These are phyloP conservation scores for Leptinotarsa juncta DNA, from an alignment of 2,888 invertebrate genomes.

Conservation along the genomic window DNA sequence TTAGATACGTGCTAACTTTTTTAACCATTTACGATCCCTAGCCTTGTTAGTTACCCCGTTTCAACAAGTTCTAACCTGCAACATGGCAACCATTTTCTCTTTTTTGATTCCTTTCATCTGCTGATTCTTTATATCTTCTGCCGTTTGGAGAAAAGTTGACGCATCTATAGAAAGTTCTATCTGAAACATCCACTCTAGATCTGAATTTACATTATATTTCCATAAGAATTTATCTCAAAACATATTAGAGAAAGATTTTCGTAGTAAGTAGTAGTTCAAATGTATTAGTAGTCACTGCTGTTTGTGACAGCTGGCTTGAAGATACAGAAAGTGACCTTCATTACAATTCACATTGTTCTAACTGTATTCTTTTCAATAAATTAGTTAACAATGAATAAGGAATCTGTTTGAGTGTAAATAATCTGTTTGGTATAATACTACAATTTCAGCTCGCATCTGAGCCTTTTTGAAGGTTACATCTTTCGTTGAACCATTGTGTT, in stretches of 20 bases:
- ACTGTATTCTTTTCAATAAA: too few species aligned
- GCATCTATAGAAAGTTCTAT: slow-evolving; percentile 51
- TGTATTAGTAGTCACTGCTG: too few species aligned
- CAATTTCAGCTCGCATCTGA: too few species aligned
- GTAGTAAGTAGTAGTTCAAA: too few species aligned
- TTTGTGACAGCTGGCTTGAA: too few species aligned
- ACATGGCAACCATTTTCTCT: slow-evolving; percentile 70
- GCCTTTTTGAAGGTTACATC: too few species aligned
- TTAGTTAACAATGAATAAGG: too few species aligned
- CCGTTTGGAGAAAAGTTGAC: slow-evolving; percentile 40
- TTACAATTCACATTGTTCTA: too few species aligned
- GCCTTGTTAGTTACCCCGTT: not conserved
- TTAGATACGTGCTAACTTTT: not conserved
- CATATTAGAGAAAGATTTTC: not conserved
- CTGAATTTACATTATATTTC: slow-evolving; percentile 20
- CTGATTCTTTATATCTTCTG: slow-evolving; percentile 27
- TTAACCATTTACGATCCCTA: slow-evolving; percentile 11
- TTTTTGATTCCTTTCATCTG: slow-evolving; percentile 45
- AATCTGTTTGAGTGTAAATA: too few species aligned
- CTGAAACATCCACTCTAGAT: slow-evolving; percentile 51
- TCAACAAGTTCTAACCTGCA: slow-evolving; percentile 67
- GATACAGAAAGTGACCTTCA: too few species aligned
- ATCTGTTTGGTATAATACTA: too few species aligned
- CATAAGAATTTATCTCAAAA: not conserved
- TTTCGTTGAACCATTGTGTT: too few species aligned